These are phyloP conservation scores for Corythoichthys intestinalis DNA, from an alignment of 2,113 vertebrate genomes.

Conservation along the genomic window DNA sequence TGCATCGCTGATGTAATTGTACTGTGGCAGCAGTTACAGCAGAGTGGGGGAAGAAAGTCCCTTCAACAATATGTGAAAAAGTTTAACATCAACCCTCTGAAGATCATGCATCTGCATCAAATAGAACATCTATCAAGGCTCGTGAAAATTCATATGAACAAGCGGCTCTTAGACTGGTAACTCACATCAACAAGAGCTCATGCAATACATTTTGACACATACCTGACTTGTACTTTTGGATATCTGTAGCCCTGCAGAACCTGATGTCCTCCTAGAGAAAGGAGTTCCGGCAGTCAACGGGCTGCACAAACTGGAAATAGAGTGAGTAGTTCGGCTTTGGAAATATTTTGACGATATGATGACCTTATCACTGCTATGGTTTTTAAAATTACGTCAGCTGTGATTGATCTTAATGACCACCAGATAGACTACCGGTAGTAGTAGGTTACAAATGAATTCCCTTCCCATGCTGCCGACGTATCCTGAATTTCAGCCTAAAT, in stretches of 20 bases:
- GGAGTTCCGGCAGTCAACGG: conserved; percentile 81
- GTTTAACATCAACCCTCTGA: conserved; percentile 84
- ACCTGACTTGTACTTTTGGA: neutral
- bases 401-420: no score
- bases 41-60: conserved; percentile 56
- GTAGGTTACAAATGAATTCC: no score
- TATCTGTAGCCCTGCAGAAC: conserved; percentile 38
- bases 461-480: no score
- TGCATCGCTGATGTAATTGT: conserved; percentile 78
- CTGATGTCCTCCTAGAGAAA: conserved; percentile 46
- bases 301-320: conserved; percentile 81
- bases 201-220: neutral
- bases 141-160: conserved; percentile 76
- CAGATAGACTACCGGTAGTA: no score
- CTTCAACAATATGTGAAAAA: conserved; percentile 74
- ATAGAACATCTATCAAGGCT: conserved; percentile 78
- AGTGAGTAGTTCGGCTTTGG: conserved; percentile 49
- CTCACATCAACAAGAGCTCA: neutral
- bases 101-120: conserved; percentile 78
- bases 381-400: no score
- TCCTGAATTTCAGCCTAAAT: no score
- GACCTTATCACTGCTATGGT: no score
- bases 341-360: neutral
- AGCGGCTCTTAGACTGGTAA: conserved; percentile 71
- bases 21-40: conserved; percentile 81